Evolutionary conservation across 92 coral and sea anemone species (phyloP).

Genomic region (Metridium senile): DNA sequence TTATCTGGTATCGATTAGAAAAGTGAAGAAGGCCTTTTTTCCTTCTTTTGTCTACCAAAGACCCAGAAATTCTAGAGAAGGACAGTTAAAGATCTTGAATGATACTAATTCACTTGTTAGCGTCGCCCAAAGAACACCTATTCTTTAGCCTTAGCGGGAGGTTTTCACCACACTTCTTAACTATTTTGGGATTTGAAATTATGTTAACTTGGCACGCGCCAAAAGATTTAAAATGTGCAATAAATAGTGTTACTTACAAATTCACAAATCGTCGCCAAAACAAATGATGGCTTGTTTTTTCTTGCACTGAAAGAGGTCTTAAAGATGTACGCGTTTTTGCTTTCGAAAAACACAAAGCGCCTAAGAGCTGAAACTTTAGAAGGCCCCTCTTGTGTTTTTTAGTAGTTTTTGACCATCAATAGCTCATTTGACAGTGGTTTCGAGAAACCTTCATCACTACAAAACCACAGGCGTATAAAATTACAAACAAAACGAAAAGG

Average conservation of each 20-base stretch:
- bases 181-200: slow-evolving; percentile 26
- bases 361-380: slow-evolving; percentile 35
- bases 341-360: slow-evolving; percentile 12
- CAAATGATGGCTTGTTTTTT: slow-evolving; percentile 14
- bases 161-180: slow-evolving; percentile 12
- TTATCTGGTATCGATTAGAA: slow-evolving; percentile 13
- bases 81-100: slow-evolving; percentile 1
- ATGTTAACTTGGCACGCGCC: slow-evolving; percentile 35
- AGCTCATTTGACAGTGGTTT: slow-evolving; percentile 42
- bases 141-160: slow-evolving; percentile 36
- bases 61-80: slow-evolving; percentile 12
- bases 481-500: slow-evolving; percentile 25
- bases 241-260: slow-evolving; percentile 17
- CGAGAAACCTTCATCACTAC: slow-evolving; percentile 49
- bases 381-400: slow-evolving; percentile 38
- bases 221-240: slow-evolving; percentile 29
- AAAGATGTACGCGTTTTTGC: slow-evolving; percentile 24
- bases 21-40: slow-evolving; percentile 1
- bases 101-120: slow-evolving; percentile 2
- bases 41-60: slow-evolving; percentile 19
- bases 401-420: slow-evolving; percentile 44
- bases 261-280: slow-evolving; percentile 33
- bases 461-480: slow-evolving; percentile 39
- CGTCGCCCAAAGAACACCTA: slow-evolving; percentile 6
- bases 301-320: neutral